Evolutionary conservation across 2,113 vertebrate species (phyloP).

Genomic region (Tautogolabrus adspersus): DNA sequence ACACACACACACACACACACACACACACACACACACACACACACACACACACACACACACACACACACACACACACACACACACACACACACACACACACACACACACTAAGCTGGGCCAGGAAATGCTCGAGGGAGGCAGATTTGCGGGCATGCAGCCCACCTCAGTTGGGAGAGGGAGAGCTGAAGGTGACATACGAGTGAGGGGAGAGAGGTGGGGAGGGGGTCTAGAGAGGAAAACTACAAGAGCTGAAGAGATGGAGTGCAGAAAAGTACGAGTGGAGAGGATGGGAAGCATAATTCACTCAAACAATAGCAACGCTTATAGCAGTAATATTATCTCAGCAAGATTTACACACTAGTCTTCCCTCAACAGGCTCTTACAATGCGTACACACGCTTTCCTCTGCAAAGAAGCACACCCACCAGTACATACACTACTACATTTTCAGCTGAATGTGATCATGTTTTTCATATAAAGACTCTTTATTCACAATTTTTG

Average conservation of each 20-base stretch:
- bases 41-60: slow-evolving; percentile 29
- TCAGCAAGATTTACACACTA: slow-evolving; percentile 50
- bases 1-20: slow-evolving; percentile 29
- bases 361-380: slow-evolving; percentile 37
- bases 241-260: slow-evolving; percentile 28
- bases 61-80: slow-evolving; percentile 23
- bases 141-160: slow-evolving; percentile 61
- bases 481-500: neutral
- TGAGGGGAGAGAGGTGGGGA: slow-evolving; percentile 10
- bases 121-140: slow-evolving; percentile 51
- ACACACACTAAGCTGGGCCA: slow-evolving; percentile 34
- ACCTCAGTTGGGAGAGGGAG: slow-evolving; percentile 41
- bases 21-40: slow-evolving; percentile 30
- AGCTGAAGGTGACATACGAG: slow-evolving; percentile 71
- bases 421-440: slow-evolving; percentile 6
- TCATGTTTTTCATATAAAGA: neutral
- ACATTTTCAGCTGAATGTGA: neutral
- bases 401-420: slow-evolving; percentile 17
- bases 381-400: slow-evolving; percentile 24
- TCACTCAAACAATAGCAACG: slow-evolving; percentile 48
- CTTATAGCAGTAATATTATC: slow-evolving; percentile 58
- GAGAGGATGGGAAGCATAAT: slow-evolving; percentile 57
- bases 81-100: slow-evolving; percentile 25
- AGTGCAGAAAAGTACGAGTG: slow-evolving; percentile 13
- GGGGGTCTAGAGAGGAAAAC: slow-evolving; percentile 13